These are phyloP conservation scores for Clitarchus hookeri DNA, from an alignment of 2,888 invertebrate genomes.

Conservation along the genomic window DNA sequence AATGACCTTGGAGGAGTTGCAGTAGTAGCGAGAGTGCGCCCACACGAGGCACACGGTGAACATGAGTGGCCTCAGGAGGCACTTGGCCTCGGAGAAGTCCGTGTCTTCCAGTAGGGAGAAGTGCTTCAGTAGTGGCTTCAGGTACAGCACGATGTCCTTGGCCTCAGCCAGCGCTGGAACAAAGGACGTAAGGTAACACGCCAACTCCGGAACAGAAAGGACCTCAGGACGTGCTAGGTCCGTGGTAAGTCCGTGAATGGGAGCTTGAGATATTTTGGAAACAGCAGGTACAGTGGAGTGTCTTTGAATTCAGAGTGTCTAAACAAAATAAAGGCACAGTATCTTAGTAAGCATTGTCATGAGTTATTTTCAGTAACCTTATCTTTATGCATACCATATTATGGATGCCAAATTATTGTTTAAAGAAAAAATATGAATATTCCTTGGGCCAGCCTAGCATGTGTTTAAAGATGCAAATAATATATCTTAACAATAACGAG, in stretches of 20 bases:
- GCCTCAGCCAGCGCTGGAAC: constrained; percentile 82
- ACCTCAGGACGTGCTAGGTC: constrained; percentile 73
- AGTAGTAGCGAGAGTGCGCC: constrained; percentile 89
- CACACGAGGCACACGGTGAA: constrained; percentile 89
- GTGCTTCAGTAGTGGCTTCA: constrained; percentile 80
- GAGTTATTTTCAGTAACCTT: too few species aligned
- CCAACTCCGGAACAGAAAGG: constrained; percentile 82
- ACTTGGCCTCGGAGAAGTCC: constrained; percentile 82
- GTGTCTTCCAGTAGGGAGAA: constrained; percentile 80
- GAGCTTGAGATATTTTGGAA: background rate
- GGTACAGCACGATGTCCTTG: constrained; percentile 83
- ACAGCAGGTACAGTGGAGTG: background rate
- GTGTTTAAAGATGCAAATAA: too few species aligned
- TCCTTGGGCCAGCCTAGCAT: too few species aligned
- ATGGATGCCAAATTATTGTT: too few species aligned
- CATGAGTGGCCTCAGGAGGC: constrained; percentile 78
- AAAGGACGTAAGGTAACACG: constrained; percentile 65
- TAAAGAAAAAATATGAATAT: too few species aligned
- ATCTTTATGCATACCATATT: too few species aligned
- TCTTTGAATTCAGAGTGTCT: too few species aligned
- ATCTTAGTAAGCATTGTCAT: too few species aligned
- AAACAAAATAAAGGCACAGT: too few species aligned
- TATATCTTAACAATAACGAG: too few species aligned
- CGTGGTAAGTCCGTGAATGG: constrained; percentile 78
- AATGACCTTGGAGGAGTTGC: constrained; percentile 85